Conservation (phyloP, 1,140 invertebrate species). For the Planococcus citri region DNA sequence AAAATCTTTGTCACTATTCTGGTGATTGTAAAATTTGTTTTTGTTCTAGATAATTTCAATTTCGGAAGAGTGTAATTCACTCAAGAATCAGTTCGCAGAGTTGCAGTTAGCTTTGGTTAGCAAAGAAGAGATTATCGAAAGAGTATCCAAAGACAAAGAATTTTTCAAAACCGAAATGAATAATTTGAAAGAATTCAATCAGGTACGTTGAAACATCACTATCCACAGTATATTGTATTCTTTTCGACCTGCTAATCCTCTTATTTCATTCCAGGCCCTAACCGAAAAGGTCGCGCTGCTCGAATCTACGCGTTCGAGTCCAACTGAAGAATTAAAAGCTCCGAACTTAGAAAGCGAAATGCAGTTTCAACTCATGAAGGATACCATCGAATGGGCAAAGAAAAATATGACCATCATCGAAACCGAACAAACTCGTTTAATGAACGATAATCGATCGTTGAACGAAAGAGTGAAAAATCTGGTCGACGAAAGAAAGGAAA, state of each 20-base stretch:
- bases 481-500: not conserved
- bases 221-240: too few species aligned
- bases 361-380: conserved; percentile 2
- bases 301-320: not conserved
- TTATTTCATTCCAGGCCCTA: not conserved
- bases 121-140: not conserved
- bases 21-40: too few species aligned
- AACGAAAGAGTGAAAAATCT: not conserved
- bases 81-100: not conserved
- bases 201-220: not conserved
- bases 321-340: not conserved
- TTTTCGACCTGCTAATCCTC: too few species aligned
- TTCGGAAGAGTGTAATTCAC: not conserved
- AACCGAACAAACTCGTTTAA: not conserved
- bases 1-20: too few species aligned
- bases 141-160: not conserved
- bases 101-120: not conserved
- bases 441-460: not conserved
- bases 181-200: not conserved
- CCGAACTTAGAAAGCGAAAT: not conserved
- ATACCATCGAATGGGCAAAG: not conserved
- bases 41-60: not conserved
- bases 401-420: not conserved
- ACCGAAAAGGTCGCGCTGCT: not conserved
- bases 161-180: not conserved